phyloP scores from a whole-genome alignment of 2,113 vertebrate species.

The Cariama cristata region DNA sequence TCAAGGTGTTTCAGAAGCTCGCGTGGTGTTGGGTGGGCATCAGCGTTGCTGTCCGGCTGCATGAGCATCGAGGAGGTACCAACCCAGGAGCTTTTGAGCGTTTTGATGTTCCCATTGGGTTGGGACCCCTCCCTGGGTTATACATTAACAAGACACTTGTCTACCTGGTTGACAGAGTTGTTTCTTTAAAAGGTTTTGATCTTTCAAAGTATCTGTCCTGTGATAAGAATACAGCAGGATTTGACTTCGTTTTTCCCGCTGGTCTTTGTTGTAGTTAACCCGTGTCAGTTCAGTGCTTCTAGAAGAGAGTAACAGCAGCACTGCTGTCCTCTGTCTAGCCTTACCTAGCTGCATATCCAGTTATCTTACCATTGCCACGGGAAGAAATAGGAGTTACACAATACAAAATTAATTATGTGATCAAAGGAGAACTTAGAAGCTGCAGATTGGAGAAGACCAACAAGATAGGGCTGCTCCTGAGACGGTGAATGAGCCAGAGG shows the following conservation, averaged over 20 bases:
- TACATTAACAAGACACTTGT: neutral
- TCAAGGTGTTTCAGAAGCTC: neutral
- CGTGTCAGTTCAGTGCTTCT: neutral
- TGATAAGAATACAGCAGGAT: neutral
- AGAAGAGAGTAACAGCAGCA: neutral
- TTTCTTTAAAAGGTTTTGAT: neutral
- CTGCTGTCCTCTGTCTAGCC: neutral
- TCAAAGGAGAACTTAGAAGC: neutral
- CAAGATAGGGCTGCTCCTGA: neutral
- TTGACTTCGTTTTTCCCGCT: neutral
- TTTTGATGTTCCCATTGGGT: neutral
- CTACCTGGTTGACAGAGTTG: neutral
- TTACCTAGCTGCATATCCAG: neutral
- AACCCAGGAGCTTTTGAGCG: neutral
- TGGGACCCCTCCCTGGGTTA: neutral
- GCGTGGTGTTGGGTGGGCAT: neutral
- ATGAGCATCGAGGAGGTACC: neutral
- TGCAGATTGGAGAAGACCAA: neutral
- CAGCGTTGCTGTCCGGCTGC: accelerated
- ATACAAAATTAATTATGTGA: neutral
- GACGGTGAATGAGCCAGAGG: neutral
- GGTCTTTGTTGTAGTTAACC: neutral
- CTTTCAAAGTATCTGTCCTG: neutral
- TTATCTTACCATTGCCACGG: neutral
- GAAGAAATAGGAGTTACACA: neutral